phyloP scores from a whole-genome alignment of 2,113 vertebrate species.

The Mustela nigripes region DNA sequence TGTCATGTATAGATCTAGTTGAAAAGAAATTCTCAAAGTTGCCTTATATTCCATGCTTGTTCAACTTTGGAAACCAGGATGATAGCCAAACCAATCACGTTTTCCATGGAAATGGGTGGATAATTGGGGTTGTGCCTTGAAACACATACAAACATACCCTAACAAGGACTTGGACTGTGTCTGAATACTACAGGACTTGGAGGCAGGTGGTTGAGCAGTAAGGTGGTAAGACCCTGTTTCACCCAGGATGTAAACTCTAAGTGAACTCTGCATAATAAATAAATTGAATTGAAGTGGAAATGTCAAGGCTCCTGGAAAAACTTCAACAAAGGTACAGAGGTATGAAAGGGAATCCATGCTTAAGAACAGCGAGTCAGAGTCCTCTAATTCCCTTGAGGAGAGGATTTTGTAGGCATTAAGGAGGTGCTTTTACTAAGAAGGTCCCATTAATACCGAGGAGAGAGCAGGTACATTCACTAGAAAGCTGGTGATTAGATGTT shows the following conservation, averaged over 20 bases:
- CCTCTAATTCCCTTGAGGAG: background rate
- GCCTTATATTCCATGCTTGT: background rate
- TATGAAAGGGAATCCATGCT: background rate
- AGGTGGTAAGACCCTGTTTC: background rate
- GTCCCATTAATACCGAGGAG: constrained; percentile 1
- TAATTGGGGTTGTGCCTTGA: background rate
- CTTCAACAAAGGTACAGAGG: background rate
- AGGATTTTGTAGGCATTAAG: constrained; percentile 48
- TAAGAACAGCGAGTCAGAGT: constrained; percentile 4
- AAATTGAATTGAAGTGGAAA: background rate
- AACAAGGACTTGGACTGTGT: background rate
- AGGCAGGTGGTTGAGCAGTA: background rate
- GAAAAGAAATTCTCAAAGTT: constrained; percentile 9
- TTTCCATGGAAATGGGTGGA: background rate
- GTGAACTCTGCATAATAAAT: background rate
- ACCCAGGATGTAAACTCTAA: background rate
- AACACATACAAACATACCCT: background rate
- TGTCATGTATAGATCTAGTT: background rate
- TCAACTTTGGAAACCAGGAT: background rate
- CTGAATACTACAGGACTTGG: background rate
- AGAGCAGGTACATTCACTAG: background rate
- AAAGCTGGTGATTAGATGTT: constrained; percentile 21
- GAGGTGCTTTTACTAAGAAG: background rate
- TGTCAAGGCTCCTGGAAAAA: background rate
- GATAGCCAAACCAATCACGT: background rate